Evolutionary conservation across 2,113 vertebrate genomes (phyloP).

Genomic region (Aramus guarauna): DNA sequence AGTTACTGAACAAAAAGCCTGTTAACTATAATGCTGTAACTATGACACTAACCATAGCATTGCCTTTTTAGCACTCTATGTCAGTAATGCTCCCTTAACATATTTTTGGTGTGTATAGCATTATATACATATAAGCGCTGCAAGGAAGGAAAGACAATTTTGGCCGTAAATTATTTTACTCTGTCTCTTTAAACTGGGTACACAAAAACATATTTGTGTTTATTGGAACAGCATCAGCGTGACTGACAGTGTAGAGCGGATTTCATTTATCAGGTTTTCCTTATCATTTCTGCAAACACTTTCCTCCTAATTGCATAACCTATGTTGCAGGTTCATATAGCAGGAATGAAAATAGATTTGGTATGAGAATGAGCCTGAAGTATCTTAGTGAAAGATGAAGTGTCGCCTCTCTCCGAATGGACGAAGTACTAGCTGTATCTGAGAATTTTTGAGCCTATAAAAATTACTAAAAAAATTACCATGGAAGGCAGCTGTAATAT

Average conservation of each 20-base stretch:
- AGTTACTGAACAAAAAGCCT: neutral
- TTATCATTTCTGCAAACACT: neutral
- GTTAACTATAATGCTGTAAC: neutral
- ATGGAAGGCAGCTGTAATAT: neutral
- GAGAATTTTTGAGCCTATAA: neutral
- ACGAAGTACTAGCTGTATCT: neutral
- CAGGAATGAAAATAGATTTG: constrained; percentile 44
- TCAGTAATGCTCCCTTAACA: neutral
- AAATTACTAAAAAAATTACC: neutral
- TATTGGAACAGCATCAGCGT: neutral
- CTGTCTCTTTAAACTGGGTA: neutral
- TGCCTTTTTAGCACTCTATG: neutral
- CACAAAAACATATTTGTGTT: neutral
- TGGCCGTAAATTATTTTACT: neutral
- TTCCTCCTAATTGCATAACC: constrained; percentile 52
- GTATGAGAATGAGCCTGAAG: constrained; percentile 1
- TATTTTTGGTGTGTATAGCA: neutral
- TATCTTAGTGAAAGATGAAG: constrained; percentile 30
- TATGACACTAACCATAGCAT: neutral
- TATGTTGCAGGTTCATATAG: neutral
- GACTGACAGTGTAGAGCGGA: neutral
- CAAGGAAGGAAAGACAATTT: neutral
- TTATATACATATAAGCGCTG: neutral
- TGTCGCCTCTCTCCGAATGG: neutral
- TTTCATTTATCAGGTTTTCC: constrained; percentile 23